Evolutionary conservation across 2,888 invertebrate genomes (phyloP).

Genomic region (Panzeria rudis): DNA sequence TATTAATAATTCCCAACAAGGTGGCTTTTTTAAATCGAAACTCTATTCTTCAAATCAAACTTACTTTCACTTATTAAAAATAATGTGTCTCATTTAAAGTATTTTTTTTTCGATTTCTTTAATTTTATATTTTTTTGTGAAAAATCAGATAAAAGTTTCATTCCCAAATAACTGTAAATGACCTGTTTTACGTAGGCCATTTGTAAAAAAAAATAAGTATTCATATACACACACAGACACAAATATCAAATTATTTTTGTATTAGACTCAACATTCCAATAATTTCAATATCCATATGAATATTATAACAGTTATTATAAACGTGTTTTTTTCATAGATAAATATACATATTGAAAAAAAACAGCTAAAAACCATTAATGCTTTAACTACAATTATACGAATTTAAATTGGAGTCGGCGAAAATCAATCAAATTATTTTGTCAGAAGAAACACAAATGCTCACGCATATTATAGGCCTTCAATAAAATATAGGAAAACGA

Average conservation of each 20-base stretch:
- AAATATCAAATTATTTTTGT: neutral
- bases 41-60: too few species aligned
- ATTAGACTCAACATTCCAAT: neutral
- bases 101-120: too few species aligned
- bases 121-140: too few species aligned
- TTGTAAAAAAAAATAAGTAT: neutral
- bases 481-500: neutral
- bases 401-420: constrained; percentile 58
- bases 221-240: neutral
- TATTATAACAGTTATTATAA: neutral
- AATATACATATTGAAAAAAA: constrained; percentile 13
- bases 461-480: constrained; percentile 48
- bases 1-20: too few species aligned
- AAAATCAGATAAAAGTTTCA: too few species aligned
- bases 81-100: too few species aligned
- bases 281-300: neutral
- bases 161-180: neutral
- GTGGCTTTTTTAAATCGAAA: too few species aligned
- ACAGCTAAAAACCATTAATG: constrained; percentile 65
- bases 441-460: constrained; percentile 23
- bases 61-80: too few species aligned
- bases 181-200: neutral
- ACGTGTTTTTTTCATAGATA: neutral
- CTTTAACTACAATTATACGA: constrained; percentile 42
- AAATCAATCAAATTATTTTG: constrained; percentile 61